Conservation (phyloP, 2,797 vertebrate species). For the Poeciliopsis turneri region DNA sequence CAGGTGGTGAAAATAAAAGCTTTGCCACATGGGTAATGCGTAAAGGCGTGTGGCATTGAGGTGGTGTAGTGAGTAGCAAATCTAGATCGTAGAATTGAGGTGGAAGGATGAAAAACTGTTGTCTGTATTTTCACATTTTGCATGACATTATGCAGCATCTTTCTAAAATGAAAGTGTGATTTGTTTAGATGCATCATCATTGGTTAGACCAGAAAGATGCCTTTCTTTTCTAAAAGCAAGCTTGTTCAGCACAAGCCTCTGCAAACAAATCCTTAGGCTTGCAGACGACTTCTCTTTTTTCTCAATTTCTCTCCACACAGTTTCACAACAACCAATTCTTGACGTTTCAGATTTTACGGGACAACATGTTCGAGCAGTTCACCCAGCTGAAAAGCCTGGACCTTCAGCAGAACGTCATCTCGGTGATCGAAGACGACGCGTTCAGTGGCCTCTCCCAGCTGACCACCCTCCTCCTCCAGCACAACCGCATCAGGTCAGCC, state of each 20-base stretch:
- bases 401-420: constrained; percentile 93
- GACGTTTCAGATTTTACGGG: constrained; percentile 81
- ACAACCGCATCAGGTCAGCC: constrained; percentile 87
- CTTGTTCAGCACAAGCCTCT: not conserved
- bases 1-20: constrained; percentile 46
- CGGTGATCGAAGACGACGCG: constrained; percentile 87
- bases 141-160: not conserved
- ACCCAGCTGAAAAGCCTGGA: constrained; percentile 89
- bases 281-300: not conserved
- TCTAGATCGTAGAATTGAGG: not conserved
- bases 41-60: not conserved
- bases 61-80: too few species aligned
- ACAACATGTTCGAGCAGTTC: constrained; percentile 91
- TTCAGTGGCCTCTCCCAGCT: constrained; percentile 90
- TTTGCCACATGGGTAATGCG: constrained; percentile 12
- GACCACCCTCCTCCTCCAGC: constrained; percentile 92
- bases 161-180: not conserved
- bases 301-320: not conserved
- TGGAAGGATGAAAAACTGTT: not conserved
- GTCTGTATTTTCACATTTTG: not conserved
- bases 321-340: not conserved
- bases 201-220: not conserved
- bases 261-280: not conserved
- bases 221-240: not conserved
- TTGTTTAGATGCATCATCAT: not conserved